Evolutionary conservation across 2,113 vertebrate genomes (phyloP).

Genomic region (Centropus bengalensis): DNA sequence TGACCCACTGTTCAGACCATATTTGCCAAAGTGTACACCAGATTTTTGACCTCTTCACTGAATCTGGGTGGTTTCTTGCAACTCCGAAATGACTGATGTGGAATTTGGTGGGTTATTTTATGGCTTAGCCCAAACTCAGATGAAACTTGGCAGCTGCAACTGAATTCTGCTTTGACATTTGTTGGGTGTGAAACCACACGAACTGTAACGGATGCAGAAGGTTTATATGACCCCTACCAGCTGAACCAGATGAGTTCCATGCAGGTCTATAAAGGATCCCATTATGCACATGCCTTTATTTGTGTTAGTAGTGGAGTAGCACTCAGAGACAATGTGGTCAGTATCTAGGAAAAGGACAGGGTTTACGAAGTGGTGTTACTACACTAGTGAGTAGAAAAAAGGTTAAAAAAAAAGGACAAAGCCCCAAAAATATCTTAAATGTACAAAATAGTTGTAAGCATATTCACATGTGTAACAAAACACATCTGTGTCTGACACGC

Average conservation of each 20-base stretch:
- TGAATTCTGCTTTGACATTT: constrained; percentile 50
- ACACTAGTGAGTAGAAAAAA: background rate
- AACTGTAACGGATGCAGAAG: constrained; percentile 11
- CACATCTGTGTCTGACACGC: background rate
- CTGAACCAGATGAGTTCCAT: background rate
- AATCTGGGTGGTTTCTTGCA: constrained; percentile 55
- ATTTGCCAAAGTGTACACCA: constrained; percentile 23
- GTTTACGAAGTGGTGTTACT: constrained; percentile 16
- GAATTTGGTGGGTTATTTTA: constrained; percentile 56
- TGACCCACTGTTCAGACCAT: background rate
- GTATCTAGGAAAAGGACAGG: background rate
- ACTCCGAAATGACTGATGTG: constrained; percentile 11
- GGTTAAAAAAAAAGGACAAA: background rate
- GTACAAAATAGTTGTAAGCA: background rate
- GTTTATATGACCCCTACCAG: constrained; percentile 39
- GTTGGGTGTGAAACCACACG: constrained; percentile 62
- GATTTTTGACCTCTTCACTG: background rate
- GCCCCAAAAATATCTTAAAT: background rate
- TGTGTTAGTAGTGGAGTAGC: constrained; percentile 11
- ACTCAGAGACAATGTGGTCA: constrained; percentile 32
- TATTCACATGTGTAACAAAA: background rate
- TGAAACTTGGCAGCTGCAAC: constrained; percentile 29
- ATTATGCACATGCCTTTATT: constrained; percentile 4
- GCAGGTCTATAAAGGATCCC: constrained; percentile 14
- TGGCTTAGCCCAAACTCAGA: constrained; percentile 40